A percentile compares a stretch with the other conserved stretches of the same genome.
phyloP scores from a whole-genome alignment of 2,797 vertebrate species.

The Vespertilio murinus region DNA sequence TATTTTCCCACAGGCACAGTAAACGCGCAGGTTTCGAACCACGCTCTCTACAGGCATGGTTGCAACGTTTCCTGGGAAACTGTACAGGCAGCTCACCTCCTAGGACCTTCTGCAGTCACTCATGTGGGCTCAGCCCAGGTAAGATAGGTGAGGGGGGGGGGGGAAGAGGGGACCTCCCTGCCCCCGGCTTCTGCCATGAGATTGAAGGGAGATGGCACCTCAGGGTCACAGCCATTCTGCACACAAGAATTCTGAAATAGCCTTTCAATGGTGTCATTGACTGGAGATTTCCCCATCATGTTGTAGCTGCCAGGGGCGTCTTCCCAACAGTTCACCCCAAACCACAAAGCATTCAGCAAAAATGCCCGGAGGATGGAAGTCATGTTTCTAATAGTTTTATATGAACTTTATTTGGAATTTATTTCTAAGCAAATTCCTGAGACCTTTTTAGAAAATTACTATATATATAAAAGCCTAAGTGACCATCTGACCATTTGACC shows the following conservation, averaged over 20 bases:
- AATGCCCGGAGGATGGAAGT: not conserved
- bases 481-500: fast-evolving
- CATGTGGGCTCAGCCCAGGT: fast-evolving
- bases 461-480: too few species aligned
- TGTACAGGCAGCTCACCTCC: not conserved
- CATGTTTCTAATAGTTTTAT: not conserved
- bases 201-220: too few species aligned
- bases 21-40: not conserved
- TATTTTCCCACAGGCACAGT: not conserved
- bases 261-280: not conserved
- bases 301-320: not conserved
- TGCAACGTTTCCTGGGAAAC: not conserved
- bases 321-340: not conserved
- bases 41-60: not conserved
- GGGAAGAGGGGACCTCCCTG: too few species aligned
- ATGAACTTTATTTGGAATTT: not conserved
- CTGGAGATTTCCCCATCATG: not conserved
- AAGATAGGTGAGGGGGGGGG: not conserved
- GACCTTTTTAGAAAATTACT: not conserved
- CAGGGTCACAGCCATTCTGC: not conserved
- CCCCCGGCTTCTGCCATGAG: not conserved
- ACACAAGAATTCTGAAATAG: not conserved
- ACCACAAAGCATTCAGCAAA: not conserved
- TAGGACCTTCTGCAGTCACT: not conserved
- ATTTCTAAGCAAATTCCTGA: constrained; percentile 10